Evolutionary conservation across 2,797 vertebrate genomes (phyloP).

Genomic region (Alfaro cultratus): DNA sequence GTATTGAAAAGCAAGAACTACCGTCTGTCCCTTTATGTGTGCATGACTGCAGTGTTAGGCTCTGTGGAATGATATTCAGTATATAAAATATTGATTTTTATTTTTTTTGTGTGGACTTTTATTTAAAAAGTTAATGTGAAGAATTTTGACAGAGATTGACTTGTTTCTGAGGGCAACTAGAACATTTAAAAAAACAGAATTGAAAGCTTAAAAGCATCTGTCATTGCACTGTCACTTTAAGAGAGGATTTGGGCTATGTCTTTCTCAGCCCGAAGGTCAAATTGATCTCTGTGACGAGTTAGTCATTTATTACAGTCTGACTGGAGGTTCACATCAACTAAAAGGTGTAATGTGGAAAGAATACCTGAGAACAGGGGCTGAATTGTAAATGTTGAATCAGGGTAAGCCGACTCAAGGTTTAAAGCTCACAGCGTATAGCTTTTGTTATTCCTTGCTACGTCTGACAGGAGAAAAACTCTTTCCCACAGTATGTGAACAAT

Average conservation of each 20-base stretch:
- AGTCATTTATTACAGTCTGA: slow-evolving; percentile 56
- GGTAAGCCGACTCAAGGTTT: neutral
- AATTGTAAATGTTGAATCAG: slow-evolving; percentile 36
- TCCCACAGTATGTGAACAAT: neutral
- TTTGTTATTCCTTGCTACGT: neutral
- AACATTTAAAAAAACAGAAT: neutral
- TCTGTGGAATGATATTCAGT: neutral
- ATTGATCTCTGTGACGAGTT: slow-evolving; percentile 55
- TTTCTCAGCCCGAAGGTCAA: slow-evolving; percentile 42
- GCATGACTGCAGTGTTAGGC: neutral
- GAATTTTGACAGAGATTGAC: neutral
- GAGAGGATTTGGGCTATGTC: slow-evolving; percentile 15
- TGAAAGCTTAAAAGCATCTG: neutral
- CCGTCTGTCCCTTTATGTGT: slow-evolving; percentile 18
- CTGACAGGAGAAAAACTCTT: neutral
- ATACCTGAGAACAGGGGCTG: slow-evolving; percentile 31
- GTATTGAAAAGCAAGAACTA: slow-evolving; percentile 48
- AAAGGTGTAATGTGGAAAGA: slow-evolving; percentile 52
- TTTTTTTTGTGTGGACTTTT: slow-evolving; percentile 2
- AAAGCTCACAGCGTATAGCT: neutral
- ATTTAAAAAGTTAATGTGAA: neutral
- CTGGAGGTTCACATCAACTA: slow-evolving; percentile 58
- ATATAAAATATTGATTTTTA: neutral
- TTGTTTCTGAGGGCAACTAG: neutral
- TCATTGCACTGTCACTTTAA: slow-evolving; percentile 17